Percentiles rank a stretch among this genome's conserved stretches.
These are phyloP conservation scores for Eclectus roratus DNA, from an alignment of 2,113 vertebrate species.

Conservation along the genomic window DNA sequence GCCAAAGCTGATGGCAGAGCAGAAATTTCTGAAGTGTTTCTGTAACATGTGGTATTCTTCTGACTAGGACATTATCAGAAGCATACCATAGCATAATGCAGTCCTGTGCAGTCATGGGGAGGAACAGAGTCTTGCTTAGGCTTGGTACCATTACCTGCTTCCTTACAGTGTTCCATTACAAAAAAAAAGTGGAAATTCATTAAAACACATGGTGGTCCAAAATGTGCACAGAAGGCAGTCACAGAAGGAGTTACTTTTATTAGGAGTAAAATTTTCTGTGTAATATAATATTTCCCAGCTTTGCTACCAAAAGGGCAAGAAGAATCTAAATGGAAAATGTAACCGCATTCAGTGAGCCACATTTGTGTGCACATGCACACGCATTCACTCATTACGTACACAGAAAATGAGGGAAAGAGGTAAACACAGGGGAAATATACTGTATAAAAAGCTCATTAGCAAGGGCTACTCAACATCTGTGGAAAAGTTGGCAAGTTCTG, in stretches of 20 bases:
- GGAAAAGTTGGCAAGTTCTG: slow-evolving; percentile 54
- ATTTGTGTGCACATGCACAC: background rate
- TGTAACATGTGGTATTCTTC: background rate
- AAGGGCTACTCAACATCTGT: background rate
- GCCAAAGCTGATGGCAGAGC: background rate
- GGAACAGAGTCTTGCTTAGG: background rate
- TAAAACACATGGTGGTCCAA: slow-evolving; percentile 60
- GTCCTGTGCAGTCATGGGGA: background rate
- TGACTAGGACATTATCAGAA: background rate
- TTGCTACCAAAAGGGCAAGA: slow-evolving; percentile 24
- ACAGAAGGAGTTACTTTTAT: slow-evolving; percentile 62
- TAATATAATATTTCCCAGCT: slow-evolving; percentile 66
- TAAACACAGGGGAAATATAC: slow-evolving; percentile 24
- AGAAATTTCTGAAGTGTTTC: background rate
- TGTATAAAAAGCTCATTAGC: slow-evolving; percentile 32
- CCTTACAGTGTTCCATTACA: slow-evolving; percentile 42
- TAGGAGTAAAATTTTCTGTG: slow-evolving; percentile 62
- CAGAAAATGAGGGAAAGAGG: background rate
- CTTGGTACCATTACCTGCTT: background rate
- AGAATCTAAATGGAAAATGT: slow-evolving; percentile 54
- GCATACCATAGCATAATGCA: background rate
- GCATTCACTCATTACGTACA: background rate
- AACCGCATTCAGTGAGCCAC: slow-evolving; percentile 23
- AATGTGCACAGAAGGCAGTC: slow-evolving; percentile 35
- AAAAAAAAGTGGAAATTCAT: slow-evolving; percentile 55